Evolutionary conservation across 2,113 vertebrate genomes (phyloP).

Genomic region (Promerops cafer): DNA sequence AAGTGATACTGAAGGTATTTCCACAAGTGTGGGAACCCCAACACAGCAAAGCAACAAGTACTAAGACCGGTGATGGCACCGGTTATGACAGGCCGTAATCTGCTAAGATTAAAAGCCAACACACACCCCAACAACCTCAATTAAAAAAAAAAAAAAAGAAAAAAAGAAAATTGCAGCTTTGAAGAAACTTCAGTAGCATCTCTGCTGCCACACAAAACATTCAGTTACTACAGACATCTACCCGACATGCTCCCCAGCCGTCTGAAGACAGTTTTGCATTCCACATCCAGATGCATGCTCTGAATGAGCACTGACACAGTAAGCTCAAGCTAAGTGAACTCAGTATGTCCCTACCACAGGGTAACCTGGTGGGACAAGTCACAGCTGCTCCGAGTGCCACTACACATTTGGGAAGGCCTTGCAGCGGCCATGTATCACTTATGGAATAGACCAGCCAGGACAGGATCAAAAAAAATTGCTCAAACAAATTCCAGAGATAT

Average conservation of each 20-base stretch:
- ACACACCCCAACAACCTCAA: background rate
- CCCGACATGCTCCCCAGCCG: background rate
- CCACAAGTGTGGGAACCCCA: background rate
- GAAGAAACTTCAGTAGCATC: background rate
- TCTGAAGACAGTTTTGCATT: background rate
- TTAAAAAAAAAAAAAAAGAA: background rate
- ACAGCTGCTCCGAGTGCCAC: background rate
- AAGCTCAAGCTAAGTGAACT: background rate
- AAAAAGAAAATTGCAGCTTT: background rate
- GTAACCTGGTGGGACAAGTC: background rate
- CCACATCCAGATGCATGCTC: background rate
- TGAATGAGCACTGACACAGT: background rate
- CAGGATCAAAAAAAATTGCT: background rate
- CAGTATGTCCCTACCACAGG: background rate
- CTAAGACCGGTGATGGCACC: background rate
- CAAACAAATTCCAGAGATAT: background rate
- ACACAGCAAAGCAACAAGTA: background rate
- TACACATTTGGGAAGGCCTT: background rate
- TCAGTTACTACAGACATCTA: background rate
- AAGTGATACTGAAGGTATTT: background rate
- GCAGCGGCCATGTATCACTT: accelerated
- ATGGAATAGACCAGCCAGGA: background rate
- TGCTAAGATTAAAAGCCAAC: background rate
- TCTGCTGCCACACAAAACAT: background rate
- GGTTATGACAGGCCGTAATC: background rate